Evolutionary conservation across 2,113 vertebrate genomes (phyloP).

Genomic region (Piaya cayana): DNA sequence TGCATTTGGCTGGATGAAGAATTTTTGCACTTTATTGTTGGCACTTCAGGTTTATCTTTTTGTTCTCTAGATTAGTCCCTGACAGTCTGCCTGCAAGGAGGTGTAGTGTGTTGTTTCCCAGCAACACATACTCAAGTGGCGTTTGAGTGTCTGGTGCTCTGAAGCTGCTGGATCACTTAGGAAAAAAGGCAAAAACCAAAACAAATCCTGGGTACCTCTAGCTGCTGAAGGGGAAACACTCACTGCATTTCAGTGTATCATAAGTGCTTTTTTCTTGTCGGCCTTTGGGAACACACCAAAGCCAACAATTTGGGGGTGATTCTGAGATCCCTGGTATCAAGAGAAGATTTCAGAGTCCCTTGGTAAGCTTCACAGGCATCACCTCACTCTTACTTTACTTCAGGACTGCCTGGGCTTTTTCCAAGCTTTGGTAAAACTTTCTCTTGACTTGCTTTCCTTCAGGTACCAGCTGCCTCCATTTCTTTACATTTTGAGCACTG

Average conservation of each 20-base stretch:
- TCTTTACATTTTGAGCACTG: not conserved
- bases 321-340: not conserved
- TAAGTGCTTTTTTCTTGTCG: not conserved
- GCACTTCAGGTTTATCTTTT: not conserved
- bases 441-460: not conserved
- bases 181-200: not conserved
- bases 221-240: not conserved
- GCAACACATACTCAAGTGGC: not conserved
- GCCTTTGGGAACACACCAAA: not conserved
- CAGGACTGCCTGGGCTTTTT: not conserved
- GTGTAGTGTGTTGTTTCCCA: not conserved
- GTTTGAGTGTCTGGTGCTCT: not conserved
- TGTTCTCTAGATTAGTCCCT: not conserved
- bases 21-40: not conserved
- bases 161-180: not conserved
- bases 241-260: not conserved
- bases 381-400: not conserved
- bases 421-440: not conserved
- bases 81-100: not conserved
- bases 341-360: not conserved
- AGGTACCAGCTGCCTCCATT: not conserved
- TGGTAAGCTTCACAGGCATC: not conserved
- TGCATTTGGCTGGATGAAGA: not conserved
- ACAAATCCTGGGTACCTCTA: accelerated
- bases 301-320: not conserved